A percentile compares a stretch with the other conserved stretches of the same genome.
These are phyloP conservation scores for Echiichthys vipera DNA, from an alignment of 2,797 vertebrate species.

Conservation along the genomic window DNA sequence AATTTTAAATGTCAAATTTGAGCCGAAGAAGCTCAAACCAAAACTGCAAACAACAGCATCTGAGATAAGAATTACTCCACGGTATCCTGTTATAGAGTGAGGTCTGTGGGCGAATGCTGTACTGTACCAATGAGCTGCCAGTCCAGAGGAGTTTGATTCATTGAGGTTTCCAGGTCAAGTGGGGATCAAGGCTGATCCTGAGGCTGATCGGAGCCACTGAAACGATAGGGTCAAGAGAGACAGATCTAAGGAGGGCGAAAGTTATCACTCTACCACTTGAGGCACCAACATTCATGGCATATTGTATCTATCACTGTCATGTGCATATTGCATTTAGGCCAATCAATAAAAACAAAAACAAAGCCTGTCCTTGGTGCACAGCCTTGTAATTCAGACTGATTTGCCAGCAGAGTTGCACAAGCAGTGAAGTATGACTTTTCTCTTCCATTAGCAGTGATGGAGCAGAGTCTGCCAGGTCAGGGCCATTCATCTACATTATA, in stretches of 20 bases:
- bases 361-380: conserved; percentile 21
- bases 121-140: conserved; percentile 27
- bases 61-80: background rate
- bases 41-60: background rate
- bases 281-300: background rate
- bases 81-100: background rate
- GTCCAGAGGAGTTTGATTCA: conserved; percentile 36
- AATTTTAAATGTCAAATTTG: conserved; percentile 5
- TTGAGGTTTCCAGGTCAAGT: conserved; percentile 59
- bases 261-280: background rate
- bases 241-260: conserved; percentile 19
- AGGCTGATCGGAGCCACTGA: conserved; percentile 36
- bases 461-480: conserved; percentile 60
- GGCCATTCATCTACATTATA: conserved; percentile 69
- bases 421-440: conserved; percentile 65
- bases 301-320: conserved; percentile 21
- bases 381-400: conserved; percentile 52
- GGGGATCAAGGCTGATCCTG: conserved; percentile 55
- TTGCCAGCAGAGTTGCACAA: conserved; percentile 67
- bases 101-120: background rate
- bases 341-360: conserved; percentile 44
- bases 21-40: background rate
- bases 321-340: conserved; percentile 7
- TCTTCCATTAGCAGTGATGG: conserved; percentile 60
- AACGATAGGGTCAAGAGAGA: conserved; percentile 31